phyloP scores from a whole-genome alignment of 2,888 invertebrate species.

The Neria commutata region DNA sequence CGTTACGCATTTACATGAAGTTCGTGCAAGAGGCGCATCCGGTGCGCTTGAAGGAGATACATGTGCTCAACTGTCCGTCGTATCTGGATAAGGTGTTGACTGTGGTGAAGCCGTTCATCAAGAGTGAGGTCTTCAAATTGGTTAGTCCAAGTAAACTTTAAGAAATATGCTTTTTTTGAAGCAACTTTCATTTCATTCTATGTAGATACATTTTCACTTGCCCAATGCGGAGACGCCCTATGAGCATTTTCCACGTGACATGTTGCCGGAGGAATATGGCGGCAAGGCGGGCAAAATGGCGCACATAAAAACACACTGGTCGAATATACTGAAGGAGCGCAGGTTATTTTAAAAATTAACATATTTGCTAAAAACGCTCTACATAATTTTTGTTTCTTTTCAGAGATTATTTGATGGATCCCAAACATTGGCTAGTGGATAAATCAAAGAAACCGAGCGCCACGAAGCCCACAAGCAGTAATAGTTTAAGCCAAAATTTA shows the following conservation, averaged over 20 bases:
- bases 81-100: conserved; percentile 70
- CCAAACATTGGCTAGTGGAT: conserved; percentile 62
- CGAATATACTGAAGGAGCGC: conserved; percentile 67
- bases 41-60: conserved; percentile 70
- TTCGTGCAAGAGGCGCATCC: conserved; percentile 78
- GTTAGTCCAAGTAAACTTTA: conserved; percentile 57
- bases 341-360: conserved; percentile 59
- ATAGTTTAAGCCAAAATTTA: conserved; percentile 28
- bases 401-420: conserved; percentile 68
- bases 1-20: conserved; percentile 73
- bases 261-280: conserved; percentile 73
- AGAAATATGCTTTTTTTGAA: conserved; percentile 3
- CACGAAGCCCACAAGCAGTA: not conserved
- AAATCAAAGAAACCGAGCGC: conserved; percentile 55
- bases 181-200: conserved; percentile 26
- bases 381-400: not conserved
- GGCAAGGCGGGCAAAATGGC: conserved; percentile 69
- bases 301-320: conserved; percentile 69
- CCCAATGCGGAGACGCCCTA: conserved; percentile 71
- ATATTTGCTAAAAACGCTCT: not conserved
- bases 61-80: conserved; percentile 70
- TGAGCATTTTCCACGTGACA: conserved; percentile 68
- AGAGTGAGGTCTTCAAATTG: conserved; percentile 70
- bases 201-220: conserved; percentile 73
- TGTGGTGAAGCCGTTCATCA: conserved; percentile 71